A percentile compares a stretch with the other conserved stretches of the same genome.
Conservation (phyloP, 2,888 invertebrate genomes). For the Leptogaster cylindrica region DNA sequence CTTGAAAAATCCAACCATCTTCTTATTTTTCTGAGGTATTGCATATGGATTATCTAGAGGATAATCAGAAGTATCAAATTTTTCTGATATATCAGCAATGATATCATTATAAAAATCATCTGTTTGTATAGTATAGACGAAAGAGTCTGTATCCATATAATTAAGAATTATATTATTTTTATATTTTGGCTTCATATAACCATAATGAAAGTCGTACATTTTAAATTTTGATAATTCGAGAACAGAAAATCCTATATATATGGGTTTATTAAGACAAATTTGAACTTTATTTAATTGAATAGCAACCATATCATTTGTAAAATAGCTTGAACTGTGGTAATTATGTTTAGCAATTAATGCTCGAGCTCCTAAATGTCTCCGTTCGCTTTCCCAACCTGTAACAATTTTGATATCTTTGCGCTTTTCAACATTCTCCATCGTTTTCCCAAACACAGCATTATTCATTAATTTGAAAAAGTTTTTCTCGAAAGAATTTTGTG, state of each 20-base stretch:
- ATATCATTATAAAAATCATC: slow-evolving; percentile 46
- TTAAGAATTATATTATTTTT: slow-evolving; percentile 2
- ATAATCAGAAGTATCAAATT: slow-evolving; percentile 55
- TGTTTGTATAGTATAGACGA: slow-evolving; percentile 41
- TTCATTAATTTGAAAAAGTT: slow-evolving; percentile 18
- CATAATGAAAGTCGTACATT: slow-evolving; percentile 47
- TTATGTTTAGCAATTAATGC: slow-evolving; percentile 41
- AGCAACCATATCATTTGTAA: slow-evolving; percentile 18
- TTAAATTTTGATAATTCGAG: slow-evolving; percentile 45
- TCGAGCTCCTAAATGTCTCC: slow-evolving; percentile 45
- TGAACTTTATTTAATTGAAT: slow-evolving; percentile 35
- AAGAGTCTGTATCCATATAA: slow-evolving; percentile 41
- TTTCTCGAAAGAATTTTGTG: background rate
- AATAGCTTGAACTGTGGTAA: slow-evolving; percentile 37
- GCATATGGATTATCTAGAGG: slow-evolving; percentile 48
- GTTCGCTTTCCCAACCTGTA: slow-evolving; percentile 41
- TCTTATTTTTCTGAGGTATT: slow-evolving; percentile 49
- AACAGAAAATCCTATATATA: slow-evolving; percentile 40
- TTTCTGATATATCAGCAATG: slow-evolving; percentile 24
- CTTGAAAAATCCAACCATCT: slow-evolving; percentile 46
- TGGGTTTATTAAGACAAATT: slow-evolving; percentile 42
- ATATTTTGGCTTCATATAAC: slow-evolving; percentile 42
- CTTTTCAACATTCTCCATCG: slow-evolving; percentile 49
- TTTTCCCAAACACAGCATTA: slow-evolving; percentile 40
- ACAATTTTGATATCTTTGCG: slow-evolving; percentile 47